Percentiles rank a stretch among this genome's conserved stretches.
phyloP scores from a whole-genome alignment of 1,140 invertebrate genomes.

The Brachionus asplanchnoidis region DNA sequence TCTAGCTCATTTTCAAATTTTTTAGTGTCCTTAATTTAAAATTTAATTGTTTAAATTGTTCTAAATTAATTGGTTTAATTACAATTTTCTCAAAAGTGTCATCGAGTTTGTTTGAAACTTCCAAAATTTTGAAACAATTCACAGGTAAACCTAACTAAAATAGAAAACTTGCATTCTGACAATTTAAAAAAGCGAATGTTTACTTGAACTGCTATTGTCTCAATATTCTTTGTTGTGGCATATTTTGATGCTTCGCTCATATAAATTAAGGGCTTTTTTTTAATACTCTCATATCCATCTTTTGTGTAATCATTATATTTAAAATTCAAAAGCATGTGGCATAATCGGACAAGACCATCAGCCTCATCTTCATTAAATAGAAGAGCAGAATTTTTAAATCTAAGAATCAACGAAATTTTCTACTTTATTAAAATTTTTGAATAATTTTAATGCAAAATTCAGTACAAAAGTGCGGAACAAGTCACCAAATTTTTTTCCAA shows the following conservation, averaged over 20 bases:
- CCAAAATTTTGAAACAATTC: slow-evolving; percentile 75
- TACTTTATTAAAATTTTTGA: not conserved
- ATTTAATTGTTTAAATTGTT: slow-evolving; percentile 22
- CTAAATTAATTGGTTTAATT: slow-evolving; percentile 41
- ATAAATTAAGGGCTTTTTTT: slow-evolving; percentile 73
- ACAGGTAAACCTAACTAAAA: slow-evolving; percentile 69
- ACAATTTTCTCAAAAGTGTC: slow-evolving; percentile 56
- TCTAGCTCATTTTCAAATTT: slow-evolving; percentile 72
- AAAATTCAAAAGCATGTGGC: slow-evolving; percentile 70
- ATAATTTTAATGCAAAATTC: too few relatives aligned
- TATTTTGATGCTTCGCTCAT: slow-evolving; percentile 70
- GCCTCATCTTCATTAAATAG: slow-evolving; percentile 72
- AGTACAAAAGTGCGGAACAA: too few relatives aligned
- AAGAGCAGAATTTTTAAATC: slow-evolving; percentile 66
- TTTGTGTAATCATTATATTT: slow-evolving; percentile 74
- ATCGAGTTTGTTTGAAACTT: slow-evolving; percentile 68
- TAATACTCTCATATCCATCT: slow-evolving; percentile 71
- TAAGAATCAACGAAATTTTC: slow-evolving; percentile 46
- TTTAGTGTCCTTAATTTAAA: slow-evolving; percentile 63
- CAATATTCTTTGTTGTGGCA: slow-evolving; percentile 69
- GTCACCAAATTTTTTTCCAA: too few relatives aligned
- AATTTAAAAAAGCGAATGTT: not conserved
- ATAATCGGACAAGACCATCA: slow-evolving; percentile 71
- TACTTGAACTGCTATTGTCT: not conserved
- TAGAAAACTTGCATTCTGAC: not conserved